A percentile compares a stretch with the other conserved stretches of the same genome.
Conservation (phyloP, 64 coral and sea anemone species). For the Astreopora myriophthalma region DNA sequence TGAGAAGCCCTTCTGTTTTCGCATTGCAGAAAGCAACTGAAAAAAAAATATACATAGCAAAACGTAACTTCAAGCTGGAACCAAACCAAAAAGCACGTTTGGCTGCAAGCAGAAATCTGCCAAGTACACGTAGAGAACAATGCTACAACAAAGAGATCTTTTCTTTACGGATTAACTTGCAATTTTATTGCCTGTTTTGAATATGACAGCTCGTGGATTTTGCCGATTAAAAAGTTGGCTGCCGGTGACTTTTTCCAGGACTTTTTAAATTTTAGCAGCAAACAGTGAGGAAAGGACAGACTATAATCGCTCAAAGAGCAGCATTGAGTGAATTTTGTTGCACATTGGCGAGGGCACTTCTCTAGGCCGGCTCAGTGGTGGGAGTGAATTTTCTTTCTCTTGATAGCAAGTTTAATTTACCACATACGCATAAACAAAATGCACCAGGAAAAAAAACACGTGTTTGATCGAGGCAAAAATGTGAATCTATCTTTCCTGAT, state of each 20-base stretch:
- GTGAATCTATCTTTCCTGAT: too few relatives aligned
- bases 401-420: too few relatives aligned
- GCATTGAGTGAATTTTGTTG: not conserved
- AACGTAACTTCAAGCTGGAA: not conserved
- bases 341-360: not conserved
- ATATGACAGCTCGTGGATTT: not conserved
- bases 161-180: not conserved
- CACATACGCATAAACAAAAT: too few relatives aligned
- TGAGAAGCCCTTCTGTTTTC: not conserved
- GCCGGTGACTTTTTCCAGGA: not conserved
- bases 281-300: not conserved
- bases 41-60: not conserved
- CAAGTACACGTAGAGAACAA: not conserved
- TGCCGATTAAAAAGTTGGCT: constrained; percentile 8
- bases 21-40: not conserved
- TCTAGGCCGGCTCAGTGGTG: too few relatives aligned
- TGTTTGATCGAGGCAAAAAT: too few relatives aligned
- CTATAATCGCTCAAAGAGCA: not conserved
- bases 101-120: not conserved
- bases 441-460: too few relatives aligned
- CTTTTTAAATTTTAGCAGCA: not conserved
- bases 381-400: too few relatives aligned
- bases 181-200: not conserved
- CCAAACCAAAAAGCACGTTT: not conserved
- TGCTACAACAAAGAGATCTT: not conserved